Conservation (phyloP, 2,797 vertebrate genomes). For the Leucoraja ocellata region DNA sequence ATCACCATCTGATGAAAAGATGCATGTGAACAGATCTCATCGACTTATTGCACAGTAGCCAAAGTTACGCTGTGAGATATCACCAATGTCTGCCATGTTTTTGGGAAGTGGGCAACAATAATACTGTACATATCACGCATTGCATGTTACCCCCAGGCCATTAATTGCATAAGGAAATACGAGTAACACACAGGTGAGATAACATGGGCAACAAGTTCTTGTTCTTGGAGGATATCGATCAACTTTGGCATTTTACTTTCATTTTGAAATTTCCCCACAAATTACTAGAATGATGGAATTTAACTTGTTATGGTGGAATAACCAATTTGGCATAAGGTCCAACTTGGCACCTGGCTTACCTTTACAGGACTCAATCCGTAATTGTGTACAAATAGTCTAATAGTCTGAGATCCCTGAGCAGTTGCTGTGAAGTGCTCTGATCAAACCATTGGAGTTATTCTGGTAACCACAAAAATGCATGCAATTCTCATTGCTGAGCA, state of each 20-base stretch:
- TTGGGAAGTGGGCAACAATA: not conserved
- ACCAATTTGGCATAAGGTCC: too few species aligned
- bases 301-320: not conserved
- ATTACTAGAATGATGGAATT: not conserved
- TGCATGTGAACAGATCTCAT: not conserved
- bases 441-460: not conserved
- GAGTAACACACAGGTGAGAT: not conserved
- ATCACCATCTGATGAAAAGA: too few species aligned
- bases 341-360: not conserved
- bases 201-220: not conserved
- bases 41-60: not conserved
- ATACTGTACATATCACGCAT: not conserved
- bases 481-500: not conserved
- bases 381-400: not conserved
- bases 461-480: not conserved
- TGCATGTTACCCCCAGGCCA: not conserved
- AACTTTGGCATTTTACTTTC: not conserved
- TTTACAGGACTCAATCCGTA: not conserved
- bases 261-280: not conserved
- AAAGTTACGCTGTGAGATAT: not conserved
- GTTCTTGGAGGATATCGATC: not conserved
- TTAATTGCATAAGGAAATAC: not conserved
- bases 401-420: not conserved
- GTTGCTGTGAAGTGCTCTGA: not conserved
- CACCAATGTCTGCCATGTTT: not conserved